Percentiles rank a stretch among this genome's conserved stretches.
Evolutionary conservation across 2,888 invertebrate species (phyloP).

Genomic region (Ganaspis brasiliensis): DNA sequence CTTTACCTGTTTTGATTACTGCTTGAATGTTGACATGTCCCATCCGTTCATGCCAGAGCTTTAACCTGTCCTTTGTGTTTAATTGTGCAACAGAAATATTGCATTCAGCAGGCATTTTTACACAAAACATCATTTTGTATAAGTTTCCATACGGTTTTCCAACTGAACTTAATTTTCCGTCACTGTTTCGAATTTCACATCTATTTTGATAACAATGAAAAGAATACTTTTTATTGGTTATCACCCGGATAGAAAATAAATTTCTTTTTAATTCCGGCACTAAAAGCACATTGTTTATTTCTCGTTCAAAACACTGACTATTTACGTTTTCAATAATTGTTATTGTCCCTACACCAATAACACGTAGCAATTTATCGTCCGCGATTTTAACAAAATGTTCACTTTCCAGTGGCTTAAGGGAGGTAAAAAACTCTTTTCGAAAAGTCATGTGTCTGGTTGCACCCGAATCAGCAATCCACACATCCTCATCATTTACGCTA

Average conservation of each 20-base stretch:
- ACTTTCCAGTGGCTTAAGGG: slow-evolving; percentile 22
- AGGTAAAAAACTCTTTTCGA: slow-evolving; percentile 48
- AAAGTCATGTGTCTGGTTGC: slow-evolving; percentile 48
- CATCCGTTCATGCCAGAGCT: too few relatives aligned
- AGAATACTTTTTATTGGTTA: slow-evolving; percentile 43
- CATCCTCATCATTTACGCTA: slow-evolving; percentile 48
- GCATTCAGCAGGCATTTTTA: slow-evolving; percentile 21
- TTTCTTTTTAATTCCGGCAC: slow-evolving; percentile 52
- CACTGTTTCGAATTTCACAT: slow-evolving; percentile 42
- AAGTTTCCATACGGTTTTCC: slow-evolving; percentile 33
- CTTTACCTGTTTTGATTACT: not conserved
- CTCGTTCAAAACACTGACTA: slow-evolving; percentile 11
- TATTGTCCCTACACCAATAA: slow-evolving; percentile 48
- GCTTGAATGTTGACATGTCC: slow-evolving; percentile 15
- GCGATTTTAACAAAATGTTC: slow-evolving; percentile 47
- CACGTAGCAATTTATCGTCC: slow-evolving; percentile 33
- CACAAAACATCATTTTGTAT: slow-evolving; percentile 41
- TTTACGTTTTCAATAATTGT: slow-evolving; percentile 44
- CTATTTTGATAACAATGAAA: slow-evolving; percentile 42
- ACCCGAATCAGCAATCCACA: slow-evolving; percentile 42
- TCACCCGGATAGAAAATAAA: slow-evolving; percentile 44
- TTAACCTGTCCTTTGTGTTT: not conserved
- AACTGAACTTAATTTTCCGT: slow-evolving; percentile 24
- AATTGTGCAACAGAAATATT: too few relatives aligned
- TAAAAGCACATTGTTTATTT: slow-evolving; percentile 49